Conservation (phyloP, 30 jellyfish, hydroid and myxozoan species). For the Clytia hemisphaerica region DNA sequence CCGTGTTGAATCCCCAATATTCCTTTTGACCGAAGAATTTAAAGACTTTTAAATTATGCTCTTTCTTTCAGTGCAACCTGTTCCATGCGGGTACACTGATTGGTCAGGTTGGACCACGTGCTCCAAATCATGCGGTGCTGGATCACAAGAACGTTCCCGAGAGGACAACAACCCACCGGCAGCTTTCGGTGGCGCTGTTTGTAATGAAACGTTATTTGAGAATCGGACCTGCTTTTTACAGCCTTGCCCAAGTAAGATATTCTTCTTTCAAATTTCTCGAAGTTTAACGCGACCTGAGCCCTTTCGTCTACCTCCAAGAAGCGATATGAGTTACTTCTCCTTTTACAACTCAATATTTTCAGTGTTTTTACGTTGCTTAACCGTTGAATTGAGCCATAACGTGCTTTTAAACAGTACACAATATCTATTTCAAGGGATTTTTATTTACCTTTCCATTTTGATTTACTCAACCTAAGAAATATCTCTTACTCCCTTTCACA, state of each 20-base stretch:
- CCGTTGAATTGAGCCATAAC: background rate
- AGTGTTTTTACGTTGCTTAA: no score
- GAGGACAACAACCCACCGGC: slow-evolving; percentile 76
- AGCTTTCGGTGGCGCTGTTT: slow-evolving; percentile 74
- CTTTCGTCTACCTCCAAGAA: no score
- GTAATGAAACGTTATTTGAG: slow-evolving; percentile 63
- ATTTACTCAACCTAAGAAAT: background rate
- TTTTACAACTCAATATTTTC: no score
- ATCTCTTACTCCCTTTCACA: background rate
- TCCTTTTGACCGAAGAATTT: no score
- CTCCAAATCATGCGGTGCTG: slow-evolving; percentile 67
- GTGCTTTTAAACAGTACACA: background rate
- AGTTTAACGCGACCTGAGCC: no score
- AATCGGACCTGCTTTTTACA: slow-evolving; percentile 45
- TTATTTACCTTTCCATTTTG: background rate
- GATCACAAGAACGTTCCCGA: slow-evolving; percentile 57
- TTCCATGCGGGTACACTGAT: slow-evolving; percentile 66
- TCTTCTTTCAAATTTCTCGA: no score
- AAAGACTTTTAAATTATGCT: background rate
- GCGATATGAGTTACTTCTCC: no score
- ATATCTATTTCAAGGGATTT: background rate
- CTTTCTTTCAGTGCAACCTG: slow-evolving; percentile 26
- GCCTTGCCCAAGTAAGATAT: slow-evolving; percentile 87
- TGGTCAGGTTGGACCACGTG: slow-evolving; percentile 86
- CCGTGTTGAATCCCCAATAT: no score